Base-by-base conservation (phyloP, 2,113 vertebrate genomes). In the Coregonus clupeaformis region DNA sequence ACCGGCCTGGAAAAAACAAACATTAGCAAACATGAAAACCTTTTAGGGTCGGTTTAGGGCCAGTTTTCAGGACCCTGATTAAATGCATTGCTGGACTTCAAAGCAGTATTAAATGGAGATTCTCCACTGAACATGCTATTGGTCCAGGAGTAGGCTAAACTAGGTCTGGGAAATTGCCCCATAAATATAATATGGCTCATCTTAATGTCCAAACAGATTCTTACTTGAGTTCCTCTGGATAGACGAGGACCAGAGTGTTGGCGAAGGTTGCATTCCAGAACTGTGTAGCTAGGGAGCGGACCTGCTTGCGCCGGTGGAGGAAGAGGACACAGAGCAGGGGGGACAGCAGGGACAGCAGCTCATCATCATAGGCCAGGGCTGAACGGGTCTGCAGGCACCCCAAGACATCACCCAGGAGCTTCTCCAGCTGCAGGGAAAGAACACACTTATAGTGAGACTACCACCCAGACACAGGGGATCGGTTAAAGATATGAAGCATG, bases 221-320 rank as follows among this genome's bases (percentile, higher is more conserved):
- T 82, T 85, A 99, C 97, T 92, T 96, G 36, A 99, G 84, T 12
- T 94, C 89, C 0, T 94, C 88, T 0, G 98, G 95, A 30, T 98
- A 99, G 0, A 57, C 57, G 20, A 99, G 81, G 0, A 76, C 62
- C 0, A 88, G 7, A 0, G 93, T 30, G 83, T 95, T 96, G 42
- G 94, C 96, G 62, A 99, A 99, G 0, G 96, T 95, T 12, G 93
- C 69, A 25, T 98, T 99, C 98, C 98, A 99, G 86, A 99, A 98
- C 0, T 95, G 92, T 27, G 92, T 86, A 3, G 89, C 82, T 1
- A 92, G 88, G 2, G 86, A 91, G 13, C 94, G 89, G 12, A 97
- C 82, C 12, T 94, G 93, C 18, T 94, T 96, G 89, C 32, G 97
- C 79, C 92, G 94, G 81, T 96, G 95, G 9, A 90, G 87, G 70